Percentiles rank a stretch among this genome's conserved stretches.
Evolutionary conservation across 2,113 vertebrate genomes (phyloP).

Genomic region (Oryzias melastigma): DNA sequence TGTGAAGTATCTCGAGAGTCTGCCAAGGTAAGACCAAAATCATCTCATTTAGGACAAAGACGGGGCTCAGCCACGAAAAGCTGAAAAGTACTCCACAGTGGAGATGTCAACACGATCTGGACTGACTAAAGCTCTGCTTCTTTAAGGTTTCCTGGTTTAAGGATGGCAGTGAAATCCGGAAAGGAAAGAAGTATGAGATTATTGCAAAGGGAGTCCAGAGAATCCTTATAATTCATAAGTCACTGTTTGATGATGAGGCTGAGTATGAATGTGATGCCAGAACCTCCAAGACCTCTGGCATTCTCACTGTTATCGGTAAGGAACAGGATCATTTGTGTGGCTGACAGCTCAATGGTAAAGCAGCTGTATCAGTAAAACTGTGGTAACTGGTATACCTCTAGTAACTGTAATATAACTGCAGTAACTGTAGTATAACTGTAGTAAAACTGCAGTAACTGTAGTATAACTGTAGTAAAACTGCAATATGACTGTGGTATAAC

Average conservation of each 20-base stretch:
- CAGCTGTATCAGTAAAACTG: too few relatives aligned
- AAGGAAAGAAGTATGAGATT: slow-evolving; percentile 97
- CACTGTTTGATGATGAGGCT: slow-evolving; percentile 92
- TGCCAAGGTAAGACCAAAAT: slow-evolving; percentile 81
- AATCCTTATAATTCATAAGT: slow-evolving; percentile 89
- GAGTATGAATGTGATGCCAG: slow-evolving; percentile 96
- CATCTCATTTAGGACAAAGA: background rate
- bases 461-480: too few relatives aligned
- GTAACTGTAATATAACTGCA: too few relatives aligned
- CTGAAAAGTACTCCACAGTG: too few relatives aligned
- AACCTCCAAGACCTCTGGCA: slow-evolving; percentile 87
- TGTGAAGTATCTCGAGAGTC: slow-evolving; percentile 95
- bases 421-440: too few relatives aligned
- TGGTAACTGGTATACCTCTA: too few relatives aligned
- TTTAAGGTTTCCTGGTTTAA: slow-evolving; percentile 89
- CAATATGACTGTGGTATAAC: too few relatives aligned
- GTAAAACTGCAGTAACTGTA: too few relatives aligned
- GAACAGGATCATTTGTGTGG: background rate
- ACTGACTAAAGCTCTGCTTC: background rate
- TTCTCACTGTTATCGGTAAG: slow-evolving; percentile 94
- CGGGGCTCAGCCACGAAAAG: background rate
- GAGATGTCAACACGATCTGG: too few relatives aligned
- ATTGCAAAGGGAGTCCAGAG: slow-evolving; percentile 87
- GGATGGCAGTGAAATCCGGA: slow-evolving; percentile 93
- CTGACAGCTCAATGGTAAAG: background rate